A percentile compares a stretch with the other conserved stretches of the same genome.
phyloP scores from a whole-genome alignment of 2,888 invertebrate genomes.

The Azorinus chamasolen region DNA sequence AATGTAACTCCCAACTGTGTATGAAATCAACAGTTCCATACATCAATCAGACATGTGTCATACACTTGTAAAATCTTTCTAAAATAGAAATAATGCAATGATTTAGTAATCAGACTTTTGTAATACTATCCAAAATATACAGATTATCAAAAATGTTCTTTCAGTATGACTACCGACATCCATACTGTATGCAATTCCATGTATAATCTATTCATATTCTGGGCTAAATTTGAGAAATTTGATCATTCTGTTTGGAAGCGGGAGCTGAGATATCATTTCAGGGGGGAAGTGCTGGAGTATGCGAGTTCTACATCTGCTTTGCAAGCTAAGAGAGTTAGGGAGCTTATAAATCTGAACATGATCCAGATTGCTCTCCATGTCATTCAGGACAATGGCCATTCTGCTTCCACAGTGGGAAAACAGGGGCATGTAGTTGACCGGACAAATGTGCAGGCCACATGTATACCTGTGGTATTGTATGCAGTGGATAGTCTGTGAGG shows the following conservation, averaged over 20 bases:
- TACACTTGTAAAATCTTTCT: no score
- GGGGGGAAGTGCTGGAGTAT: constrained; percentile 82
- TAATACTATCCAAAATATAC: no score
- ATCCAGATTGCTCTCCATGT: constrained; percentile 80
- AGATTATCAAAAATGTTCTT: no score
- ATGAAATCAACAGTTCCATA: no score
- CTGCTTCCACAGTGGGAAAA: constrained; percentile 84
- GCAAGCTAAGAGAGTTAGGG: constrained; percentile 82
- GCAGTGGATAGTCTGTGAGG: constrained; percentile 83
- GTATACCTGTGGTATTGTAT: constrained; percentile 85
- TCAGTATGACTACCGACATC: no score
- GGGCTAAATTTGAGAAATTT: constrained; percentile 85
- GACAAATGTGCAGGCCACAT: constrained; percentile 84
- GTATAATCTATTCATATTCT: constrained; percentile 72
- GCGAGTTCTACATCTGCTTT: constrained; percentile 82
- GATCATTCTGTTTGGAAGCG: constrained; percentile 82
- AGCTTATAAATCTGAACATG: constrained; percentile 85
- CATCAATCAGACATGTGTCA: no score
- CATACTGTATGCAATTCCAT: no score
- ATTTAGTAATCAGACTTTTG: no score
- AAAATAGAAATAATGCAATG: no score
- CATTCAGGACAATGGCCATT: constrained; percentile 85
- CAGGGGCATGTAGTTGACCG: constrained; percentile 84
- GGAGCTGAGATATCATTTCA: constrained; percentile 79
- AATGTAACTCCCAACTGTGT: no score